Evolutionary conservation across 2,888 invertebrate genomes (phyloP).

Genomic region (Physocephala rufipes): DNA sequence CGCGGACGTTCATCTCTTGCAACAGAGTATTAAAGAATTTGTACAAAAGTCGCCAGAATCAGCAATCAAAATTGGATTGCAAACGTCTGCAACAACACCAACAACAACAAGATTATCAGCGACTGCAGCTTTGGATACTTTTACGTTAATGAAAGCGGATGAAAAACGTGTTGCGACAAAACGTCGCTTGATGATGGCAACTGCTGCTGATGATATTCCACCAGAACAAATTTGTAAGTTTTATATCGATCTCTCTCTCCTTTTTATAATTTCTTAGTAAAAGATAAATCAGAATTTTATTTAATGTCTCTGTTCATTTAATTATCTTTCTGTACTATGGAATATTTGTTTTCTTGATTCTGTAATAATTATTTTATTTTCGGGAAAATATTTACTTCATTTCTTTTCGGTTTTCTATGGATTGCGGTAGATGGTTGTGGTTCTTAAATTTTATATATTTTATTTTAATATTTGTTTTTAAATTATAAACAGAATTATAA

Average conservation of each 20-base stretch:
- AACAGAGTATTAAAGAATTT: slow-evolving; percentile 73
- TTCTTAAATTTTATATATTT: too few species aligned
- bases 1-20: slow-evolving; percentile 72
- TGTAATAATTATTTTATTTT: too few species aligned
- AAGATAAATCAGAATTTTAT: not conserved
- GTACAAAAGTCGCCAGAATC: slow-evolving; percentile 71
- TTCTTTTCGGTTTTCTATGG: too few species aligned
- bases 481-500: too few species aligned
- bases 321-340: slow-evolving; percentile 18
- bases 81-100: slow-evolving; percentile 33
- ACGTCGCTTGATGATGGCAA: slow-evolving; percentile 64
- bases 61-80: slow-evolving; percentile 70
- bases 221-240: slow-evolving; percentile 64
- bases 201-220: slow-evolving; percentile 58
- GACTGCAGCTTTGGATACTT: slow-evolving; percentile 54
- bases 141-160: slow-evolving; percentile 69
- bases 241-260: not conserved
- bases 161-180: slow-evolving; percentile 65
- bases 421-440: too few species aligned
- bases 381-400: too few species aligned
- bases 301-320: slow-evolving; percentile 13
- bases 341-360: not conserved
- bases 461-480: too few species aligned
- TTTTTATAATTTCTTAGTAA: not conserved
- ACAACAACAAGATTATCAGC: slow-evolving; percentile 14